Conservation (phyloP, 2,113 vertebrate species). For the Eidolon helvum region DNA sequence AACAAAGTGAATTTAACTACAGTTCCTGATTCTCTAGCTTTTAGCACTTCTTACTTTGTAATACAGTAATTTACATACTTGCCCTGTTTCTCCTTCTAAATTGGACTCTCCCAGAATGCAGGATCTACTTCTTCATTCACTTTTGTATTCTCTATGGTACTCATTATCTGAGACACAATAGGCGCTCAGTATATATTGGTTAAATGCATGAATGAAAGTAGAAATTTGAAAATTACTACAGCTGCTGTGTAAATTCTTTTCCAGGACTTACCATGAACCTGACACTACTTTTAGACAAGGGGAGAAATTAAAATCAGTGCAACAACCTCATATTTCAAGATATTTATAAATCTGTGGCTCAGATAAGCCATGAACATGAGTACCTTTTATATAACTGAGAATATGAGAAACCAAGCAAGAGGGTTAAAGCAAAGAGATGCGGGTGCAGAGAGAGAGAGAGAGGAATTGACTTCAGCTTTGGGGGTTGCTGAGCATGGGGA, state of each 20-base stretch:
- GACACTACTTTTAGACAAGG: background rate
- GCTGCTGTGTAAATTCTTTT: background rate
- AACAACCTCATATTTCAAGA: background rate
- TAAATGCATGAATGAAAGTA: constrained; percentile 1
- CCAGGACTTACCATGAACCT: background rate
- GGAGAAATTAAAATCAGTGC: background rate
- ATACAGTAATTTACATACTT: background rate
- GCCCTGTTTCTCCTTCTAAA: background rate
- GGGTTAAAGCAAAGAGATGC: background rate
- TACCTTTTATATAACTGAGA: background rate
- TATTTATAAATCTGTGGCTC: background rate
- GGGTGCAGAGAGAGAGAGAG: background rate
- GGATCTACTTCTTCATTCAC: background rate
- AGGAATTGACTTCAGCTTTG: background rate
- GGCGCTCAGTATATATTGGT: background rate
- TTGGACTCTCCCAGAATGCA: background rate
- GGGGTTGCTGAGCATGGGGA: background rate
- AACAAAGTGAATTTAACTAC: background rate
- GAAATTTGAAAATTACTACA: background rate
- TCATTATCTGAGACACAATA: background rate
- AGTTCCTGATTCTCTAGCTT: background rate
- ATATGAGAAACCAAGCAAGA: background rate
- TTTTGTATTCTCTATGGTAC: background rate
- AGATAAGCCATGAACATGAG: background rate
- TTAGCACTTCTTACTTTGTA: background rate